Base-by-base conservation (phyloP, 2,113 vertebrate genomes). In the Dolichotis patagonum region DNA sequence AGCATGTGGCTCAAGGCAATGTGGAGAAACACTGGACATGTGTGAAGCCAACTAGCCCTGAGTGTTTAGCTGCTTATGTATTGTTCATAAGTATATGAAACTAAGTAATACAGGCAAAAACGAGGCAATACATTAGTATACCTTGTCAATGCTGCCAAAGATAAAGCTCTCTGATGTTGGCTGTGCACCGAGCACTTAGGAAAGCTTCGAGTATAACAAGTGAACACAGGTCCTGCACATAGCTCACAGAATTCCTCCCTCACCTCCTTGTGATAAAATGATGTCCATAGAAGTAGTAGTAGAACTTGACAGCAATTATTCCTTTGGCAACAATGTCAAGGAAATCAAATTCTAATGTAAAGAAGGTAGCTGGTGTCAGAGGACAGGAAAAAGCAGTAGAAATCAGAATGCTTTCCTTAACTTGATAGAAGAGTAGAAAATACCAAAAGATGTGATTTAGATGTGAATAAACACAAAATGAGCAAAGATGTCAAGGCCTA, bases 381-480 rank as follows among this genome's bases (percentile, higher is more conserved):
- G 60, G 62, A 94, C 73, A 77, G 60, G 20, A 56, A 94, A 73
- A 93, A 85, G 71, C 52, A 93, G 62, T 32, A 94, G 82, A 35
- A 94, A 97, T 56, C 91, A 90, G 95, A 97, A 96, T 84, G 1
- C 49, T 91, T 97, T 96, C 63, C 32, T 93, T 94, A 71, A 86
- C 4, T 41, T 77, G 35, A 90, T 86, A 13, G 35, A 94, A 88
- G 91, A 58, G 84, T 78, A 62, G 80, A 98, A 97, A 90, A 69
- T 85, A 46, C 69, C 11, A 17, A 84, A 60, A 97, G 90, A 92
- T 65, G 52, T 65, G 65, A 65, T 92, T 97, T 95, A 88, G 91
- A 98, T 85, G 96, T 97, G 94, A 90, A 96, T 96, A 94, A 92
- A 86, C 43, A 71, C 35, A 96, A 97, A 65, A 92, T 91, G 91